These are phyloP conservation scores for Archips xylosteana DNA, from an alignment of 2,888 invertebrate species.

Conservation along the genomic window DNA sequence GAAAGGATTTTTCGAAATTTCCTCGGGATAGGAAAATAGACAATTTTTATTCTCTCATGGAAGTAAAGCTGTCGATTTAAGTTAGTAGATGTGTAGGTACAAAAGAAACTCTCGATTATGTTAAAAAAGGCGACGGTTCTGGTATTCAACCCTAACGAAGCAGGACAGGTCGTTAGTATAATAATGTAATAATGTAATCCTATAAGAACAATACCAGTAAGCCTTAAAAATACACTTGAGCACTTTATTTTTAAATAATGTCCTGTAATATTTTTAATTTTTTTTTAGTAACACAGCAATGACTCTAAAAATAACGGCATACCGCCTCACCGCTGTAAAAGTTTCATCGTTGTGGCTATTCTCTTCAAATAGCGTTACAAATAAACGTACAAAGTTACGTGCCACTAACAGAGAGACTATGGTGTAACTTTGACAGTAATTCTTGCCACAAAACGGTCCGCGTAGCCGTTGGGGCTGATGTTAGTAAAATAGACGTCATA, in stretches of 20 bases:
- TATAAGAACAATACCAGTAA: not conserved
- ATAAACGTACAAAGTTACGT: slow-evolving; percentile 38
- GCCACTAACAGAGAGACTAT: slow-evolving; percentile 29
- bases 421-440: slow-evolving; percentile 38
- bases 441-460: slow-evolving; percentile 27
- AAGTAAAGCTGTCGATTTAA: too few relatives aligned
- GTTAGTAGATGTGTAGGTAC: too few relatives aligned
- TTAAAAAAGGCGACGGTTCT: not conserved
- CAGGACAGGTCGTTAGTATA: too few relatives aligned
- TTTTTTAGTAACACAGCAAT: not conserved
- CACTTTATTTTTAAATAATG: too few relatives aligned
- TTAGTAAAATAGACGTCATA: not conserved
- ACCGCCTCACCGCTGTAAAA: slow-evolving; percentile 11
- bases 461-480: not conserved
- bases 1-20: too few relatives aligned
- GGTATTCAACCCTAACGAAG: not conserved
- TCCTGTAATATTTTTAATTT: too few relatives aligned
- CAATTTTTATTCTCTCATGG: too few relatives aligned
- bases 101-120: too few relatives aligned
- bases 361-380: slow-evolving; percentile 31
- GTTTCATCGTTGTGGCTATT: slow-evolving; percentile 28
- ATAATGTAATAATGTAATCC: not conserved
- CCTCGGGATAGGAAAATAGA: too few relatives aligned
- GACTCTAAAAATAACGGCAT: not conserved
- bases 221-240: not conserved